Percentiles rank a stretch among this genome's conserved stretches.
Conservation (phyloP, 2,888 invertebrate genomes). For the Synanthedon andrenaeformis region DNA sequence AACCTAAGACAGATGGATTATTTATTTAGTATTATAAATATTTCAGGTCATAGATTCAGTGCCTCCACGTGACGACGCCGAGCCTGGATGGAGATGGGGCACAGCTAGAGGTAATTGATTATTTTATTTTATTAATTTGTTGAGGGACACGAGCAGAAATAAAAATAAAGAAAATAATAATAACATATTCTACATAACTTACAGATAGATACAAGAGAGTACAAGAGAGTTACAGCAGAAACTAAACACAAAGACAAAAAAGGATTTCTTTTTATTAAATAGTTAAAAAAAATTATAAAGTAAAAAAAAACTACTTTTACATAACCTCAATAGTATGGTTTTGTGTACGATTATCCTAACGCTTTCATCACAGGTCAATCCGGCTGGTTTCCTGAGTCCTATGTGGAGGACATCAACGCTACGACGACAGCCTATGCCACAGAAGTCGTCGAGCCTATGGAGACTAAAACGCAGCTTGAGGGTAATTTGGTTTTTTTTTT, state of each 20-base stretch:
- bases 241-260: no score
- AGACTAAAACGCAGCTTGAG: constrained; percentile 56
- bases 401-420: constrained; percentile 81
- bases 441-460: constrained; percentile 46
- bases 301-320: no score
- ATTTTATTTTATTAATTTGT: background rate
- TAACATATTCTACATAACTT: no score
- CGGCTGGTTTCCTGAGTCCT: constrained; percentile 98
- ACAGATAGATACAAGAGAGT: no score
- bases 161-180: background rate
- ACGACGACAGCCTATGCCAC: constrained; percentile 26
- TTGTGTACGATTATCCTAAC: no score
- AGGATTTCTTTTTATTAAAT: no score
- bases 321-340: no score
- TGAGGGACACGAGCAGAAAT: background rate
- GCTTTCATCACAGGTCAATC: constrained; percentile 81
- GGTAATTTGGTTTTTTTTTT: no score
- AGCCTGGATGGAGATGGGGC: constrained; percentile 98
- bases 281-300: no score
- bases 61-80: constrained; percentile 84
- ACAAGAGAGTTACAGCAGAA: no score
- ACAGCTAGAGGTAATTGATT: constrained; percentile 76
- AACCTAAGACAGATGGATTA: no score
- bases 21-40: no score
- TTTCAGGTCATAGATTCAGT: constrained; percentile 75